Conservation (phyloP, 2,113 vertebrate genomes). For the Etheostoma spectabile region DNA sequence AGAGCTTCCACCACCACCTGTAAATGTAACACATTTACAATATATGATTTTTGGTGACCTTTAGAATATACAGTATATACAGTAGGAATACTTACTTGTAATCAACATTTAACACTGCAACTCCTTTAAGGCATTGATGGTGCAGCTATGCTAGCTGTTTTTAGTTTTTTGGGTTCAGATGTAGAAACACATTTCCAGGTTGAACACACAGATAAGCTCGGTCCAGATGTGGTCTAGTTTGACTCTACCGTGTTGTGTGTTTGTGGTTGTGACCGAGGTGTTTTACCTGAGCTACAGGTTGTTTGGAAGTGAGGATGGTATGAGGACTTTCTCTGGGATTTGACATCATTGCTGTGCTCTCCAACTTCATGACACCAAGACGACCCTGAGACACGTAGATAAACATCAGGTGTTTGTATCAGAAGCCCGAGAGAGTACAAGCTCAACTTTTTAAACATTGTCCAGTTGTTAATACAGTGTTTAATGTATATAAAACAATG, state of each 20-base stretch:
- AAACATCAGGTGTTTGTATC: neutral
- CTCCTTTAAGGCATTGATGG: too few species aligned
- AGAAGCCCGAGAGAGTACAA: too few species aligned
- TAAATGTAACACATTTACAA: neutral
- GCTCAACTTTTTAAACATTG: too few species aligned
- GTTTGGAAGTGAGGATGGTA: conserved; percentile 83
- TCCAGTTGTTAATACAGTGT: too few species aligned
- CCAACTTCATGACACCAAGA: conserved; percentile 84
- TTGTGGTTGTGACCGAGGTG: neutral
- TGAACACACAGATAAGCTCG: neutral
- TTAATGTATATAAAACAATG: too few species aligned
- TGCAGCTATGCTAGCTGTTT: too few species aligned
- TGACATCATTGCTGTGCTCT: conserved; percentile 80
- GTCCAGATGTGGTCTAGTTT: neutral
- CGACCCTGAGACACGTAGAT: conserved; percentile 84
- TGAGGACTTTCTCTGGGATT: conserved; percentile 81
- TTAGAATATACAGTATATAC: neutral
- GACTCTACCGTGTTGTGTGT: neutral
- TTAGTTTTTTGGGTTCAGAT: neutral
- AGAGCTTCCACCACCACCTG: conserved; percentile 90
- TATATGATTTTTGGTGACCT: neutral
- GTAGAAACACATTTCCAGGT: neutral
- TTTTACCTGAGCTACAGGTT: conserved; percentile 83
- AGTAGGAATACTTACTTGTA: neutral
- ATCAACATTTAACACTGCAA: too few species aligned